Percentiles rank a stretch among this genome's conserved stretches.
phyloP scores from a whole-genome alignment of 1,140 invertebrate genomes.

The Pseudachorutes palmiensis region DNA sequence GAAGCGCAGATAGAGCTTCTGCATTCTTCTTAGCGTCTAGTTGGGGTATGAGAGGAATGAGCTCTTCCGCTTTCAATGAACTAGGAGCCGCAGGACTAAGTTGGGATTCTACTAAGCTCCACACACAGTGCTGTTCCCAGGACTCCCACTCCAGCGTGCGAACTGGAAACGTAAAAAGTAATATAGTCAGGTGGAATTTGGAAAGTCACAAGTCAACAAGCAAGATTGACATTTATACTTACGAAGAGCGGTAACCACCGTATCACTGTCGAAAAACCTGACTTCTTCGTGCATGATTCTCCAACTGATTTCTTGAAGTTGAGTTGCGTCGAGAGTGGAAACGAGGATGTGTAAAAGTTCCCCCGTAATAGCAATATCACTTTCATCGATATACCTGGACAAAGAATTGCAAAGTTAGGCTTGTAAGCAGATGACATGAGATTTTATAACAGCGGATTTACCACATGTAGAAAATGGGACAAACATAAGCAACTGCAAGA shows the following conservation, averaged over 20 bases:
- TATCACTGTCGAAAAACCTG: slow-evolving; percentile 49
- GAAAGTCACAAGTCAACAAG: no score
- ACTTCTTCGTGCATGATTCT: slow-evolving; percentile 78
- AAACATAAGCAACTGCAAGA: slow-evolving; percentile 74
- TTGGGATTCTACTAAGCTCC: slow-evolving; percentile 88
- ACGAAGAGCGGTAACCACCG: slow-evolving; percentile 48
- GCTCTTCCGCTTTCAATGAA: slow-evolving; percentile 66
- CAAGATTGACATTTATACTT: no score
- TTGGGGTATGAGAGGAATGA: slow-evolving; percentile 80
- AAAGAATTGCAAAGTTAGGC: not conserved
- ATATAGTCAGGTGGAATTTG: not conserved
- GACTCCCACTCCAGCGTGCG: slow-evolving; percentile 90
- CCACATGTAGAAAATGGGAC: slow-evolving; percentile 83
- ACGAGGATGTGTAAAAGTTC: slow-evolving; percentile 72
- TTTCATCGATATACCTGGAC: slow-evolving; percentile 46
- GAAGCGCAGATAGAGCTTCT: slow-evolving; percentile 82
- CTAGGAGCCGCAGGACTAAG: not conserved
- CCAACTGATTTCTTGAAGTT: slow-evolving; percentile 81
- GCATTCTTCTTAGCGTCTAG: slow-evolving; percentile 78
- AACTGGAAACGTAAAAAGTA: slow-evolving; percentile 50
- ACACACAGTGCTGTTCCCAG: slow-evolving; percentile 91
- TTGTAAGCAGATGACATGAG: not conserved
- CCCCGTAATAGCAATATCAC: slow-evolving; percentile 72
- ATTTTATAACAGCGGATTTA: slow-evolving; percentile 46
- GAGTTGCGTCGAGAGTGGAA: slow-evolving; percentile 74